Conservation (phyloP, 2,888 invertebrate species). For the Hirtodrosophila confusa region DNA sequence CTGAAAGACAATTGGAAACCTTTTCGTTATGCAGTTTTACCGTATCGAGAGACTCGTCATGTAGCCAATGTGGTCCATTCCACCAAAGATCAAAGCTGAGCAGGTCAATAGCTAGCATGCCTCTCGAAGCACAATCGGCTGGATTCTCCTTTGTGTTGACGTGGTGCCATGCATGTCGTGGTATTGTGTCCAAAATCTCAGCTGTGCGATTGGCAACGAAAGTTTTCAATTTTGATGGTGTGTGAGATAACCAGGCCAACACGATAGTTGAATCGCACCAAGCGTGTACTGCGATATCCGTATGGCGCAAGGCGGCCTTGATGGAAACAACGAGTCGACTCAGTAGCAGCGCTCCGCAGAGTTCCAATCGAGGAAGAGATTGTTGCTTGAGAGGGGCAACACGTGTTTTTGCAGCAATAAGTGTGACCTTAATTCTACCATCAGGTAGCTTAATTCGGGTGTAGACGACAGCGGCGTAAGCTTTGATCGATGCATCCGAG, state of each 20-base stretch:
- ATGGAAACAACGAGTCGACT: slow-evolving; percentile 3
- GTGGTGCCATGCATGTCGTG: neutral
- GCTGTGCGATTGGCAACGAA: slow-evolving; percentile 5
- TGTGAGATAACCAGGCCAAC: slow-evolving; percentile 1
- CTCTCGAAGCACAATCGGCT: slow-evolving; percentile 8
- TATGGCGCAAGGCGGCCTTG: neutral
- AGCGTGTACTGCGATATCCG: neutral
- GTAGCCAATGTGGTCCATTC: neutral
- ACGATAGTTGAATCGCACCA: slow-evolving; percentile 4
- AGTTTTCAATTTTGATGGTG: slow-evolving; percentile 2
- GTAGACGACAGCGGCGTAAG: slow-evolving; percentile 8
- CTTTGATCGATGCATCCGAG: too few species aligned
- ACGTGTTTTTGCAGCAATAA: slow-evolving; percentile 8
- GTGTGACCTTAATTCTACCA: neutral
- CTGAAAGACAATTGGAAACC: neutral
- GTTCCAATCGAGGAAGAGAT: neutral
- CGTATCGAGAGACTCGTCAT: neutral
- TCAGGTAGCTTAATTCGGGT: neutral
- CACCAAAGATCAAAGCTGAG: slow-evolving; percentile 6
- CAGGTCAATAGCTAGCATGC: neutral
- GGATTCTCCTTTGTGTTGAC: slow-evolving; percentile 4
- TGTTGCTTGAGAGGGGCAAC: slow-evolving; percentile 17
- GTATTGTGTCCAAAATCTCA: neutral
- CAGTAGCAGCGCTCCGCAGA: neutral
- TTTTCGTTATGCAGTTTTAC: neutral